phyloP scores from a whole-genome alignment of 2,797 vertebrate species.

The Clarias fuscus region DNA sequence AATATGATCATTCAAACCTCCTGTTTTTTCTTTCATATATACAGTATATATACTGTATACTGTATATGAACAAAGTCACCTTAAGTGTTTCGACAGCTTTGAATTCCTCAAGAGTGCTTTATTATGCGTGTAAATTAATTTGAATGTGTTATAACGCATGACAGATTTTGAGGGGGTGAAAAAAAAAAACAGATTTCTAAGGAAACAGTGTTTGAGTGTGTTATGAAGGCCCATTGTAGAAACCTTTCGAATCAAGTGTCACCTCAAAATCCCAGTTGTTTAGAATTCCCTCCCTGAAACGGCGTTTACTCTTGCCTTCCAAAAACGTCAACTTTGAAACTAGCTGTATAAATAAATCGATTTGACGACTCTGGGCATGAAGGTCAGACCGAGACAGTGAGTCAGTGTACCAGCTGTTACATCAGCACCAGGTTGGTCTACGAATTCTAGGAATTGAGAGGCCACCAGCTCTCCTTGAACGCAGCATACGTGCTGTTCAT shows the following conservation, averaged over 20 bases:
- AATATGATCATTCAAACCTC: neutral
- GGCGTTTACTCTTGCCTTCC: neutral
- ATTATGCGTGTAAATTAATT: neutral
- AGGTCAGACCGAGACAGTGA: slow-evolving; percentile 31
- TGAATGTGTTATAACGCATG: neutral
- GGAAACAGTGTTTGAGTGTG: neutral
- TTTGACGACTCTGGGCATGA: slow-evolving; percentile 26
- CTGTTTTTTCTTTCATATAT: neutral
- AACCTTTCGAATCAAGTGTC: slow-evolving; percentile 10
- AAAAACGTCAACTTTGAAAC: slow-evolving; percentile 14
- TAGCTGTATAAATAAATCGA: slow-evolving; percentile 25
- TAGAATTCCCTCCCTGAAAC: neutral
- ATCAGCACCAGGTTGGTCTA: slow-evolving; percentile 33
- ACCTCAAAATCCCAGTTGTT: neutral
- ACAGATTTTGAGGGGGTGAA: neutral
- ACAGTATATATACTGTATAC: too few species aligned
- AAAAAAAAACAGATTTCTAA: neutral
- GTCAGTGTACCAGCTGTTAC: slow-evolving; percentile 31
- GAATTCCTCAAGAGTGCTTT: neutral
- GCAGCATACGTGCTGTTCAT: slow-evolving; percentile 23
- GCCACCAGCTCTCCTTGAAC: slow-evolving; percentile 31
- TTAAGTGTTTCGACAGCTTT: neutral
- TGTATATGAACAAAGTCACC: neutral
- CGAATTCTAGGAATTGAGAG: slow-evolving; percentile 28
- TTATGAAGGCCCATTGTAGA: neutral